Evolutionary conservation across 2,797 vertebrate species (phyloP), one percentile per base, ranked within the genome.

Genomic region (Pteronotus mesoamericanus): DNA sequence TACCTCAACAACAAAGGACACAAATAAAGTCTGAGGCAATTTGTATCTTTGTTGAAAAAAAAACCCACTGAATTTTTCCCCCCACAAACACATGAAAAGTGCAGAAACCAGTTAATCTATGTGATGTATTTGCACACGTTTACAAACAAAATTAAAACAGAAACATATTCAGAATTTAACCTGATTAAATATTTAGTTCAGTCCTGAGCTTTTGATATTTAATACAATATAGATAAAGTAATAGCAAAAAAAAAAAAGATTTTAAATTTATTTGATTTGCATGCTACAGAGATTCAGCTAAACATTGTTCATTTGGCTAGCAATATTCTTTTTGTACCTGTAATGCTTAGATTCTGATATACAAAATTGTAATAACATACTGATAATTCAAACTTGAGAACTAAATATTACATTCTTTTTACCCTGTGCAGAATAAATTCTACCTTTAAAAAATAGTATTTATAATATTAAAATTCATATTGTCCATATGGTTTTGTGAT

Each of bases 181-280:
- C 98, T 98, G 98, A 99, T 99, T 98, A 98, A 98, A 98, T 98
- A 98, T 98, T 98, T 98, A 98, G 98, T 98, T 98, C 98, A 99
- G 98, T 99, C 98, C 99, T 99, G 98, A 99, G 98, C 98, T 98
- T 98, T 98, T 98, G 96, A 98, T 98, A 98, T 97, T 98, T 98
- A 97, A 98, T 97, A 98, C 93, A 98, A 96, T 96, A 98, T 98
- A 98, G 97, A 98, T 97, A 98, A 92, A 98, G 94, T 94, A 97
- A 98, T 85, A 98, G 93, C 90, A 97, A 96, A 98, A 97, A 98
- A 90, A 90, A 84, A 59, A 68, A 34, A 82, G 68, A 89, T 44
- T 96, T 97, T 88, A 98, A 97, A 97, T 97, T 96, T 89, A 97
- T 94, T 97, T 98, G 95, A 98, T 98, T 98, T 98, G 95, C 95